These are phyloP conservation scores for Schizopygopsis pylzovi DNA, from an alignment of 2,797 vertebrate genomes.

Conservation along the genomic window DNA sequence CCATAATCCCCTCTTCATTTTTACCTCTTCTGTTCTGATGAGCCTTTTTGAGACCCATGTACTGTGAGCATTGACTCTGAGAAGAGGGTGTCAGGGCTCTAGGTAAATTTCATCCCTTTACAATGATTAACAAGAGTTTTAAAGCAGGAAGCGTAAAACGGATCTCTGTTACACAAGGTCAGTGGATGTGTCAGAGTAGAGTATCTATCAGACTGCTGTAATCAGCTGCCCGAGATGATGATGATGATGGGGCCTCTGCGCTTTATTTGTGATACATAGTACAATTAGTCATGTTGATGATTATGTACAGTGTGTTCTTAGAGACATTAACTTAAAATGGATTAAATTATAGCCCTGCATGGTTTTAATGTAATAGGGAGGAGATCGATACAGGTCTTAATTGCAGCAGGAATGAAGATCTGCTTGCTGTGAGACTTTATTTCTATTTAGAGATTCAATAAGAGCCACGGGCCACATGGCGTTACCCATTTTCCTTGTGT, in stretches of 20 bases:
- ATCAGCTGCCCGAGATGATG: neutral
- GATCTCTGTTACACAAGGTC: neutral
- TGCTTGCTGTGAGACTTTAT: slow-evolving; percentile 34
- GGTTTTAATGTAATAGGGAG: slow-evolving; percentile 43
- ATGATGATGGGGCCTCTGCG: slow-evolving; percentile 27
- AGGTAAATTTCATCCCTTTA: neutral
- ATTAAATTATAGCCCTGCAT: slow-evolving; percentile 45
- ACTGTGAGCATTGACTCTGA: neutral
- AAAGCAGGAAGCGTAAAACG: neutral
- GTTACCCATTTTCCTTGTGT: slow-evolving; percentile 13
- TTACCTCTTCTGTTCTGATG: slow-evolving; percentile 22
- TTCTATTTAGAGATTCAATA: slow-evolving; percentile 42
- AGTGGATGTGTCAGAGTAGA: neutral
- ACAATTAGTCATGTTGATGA: slow-evolving; percentile 48
- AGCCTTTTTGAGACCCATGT: slow-evolving; percentile 34
- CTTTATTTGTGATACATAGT: slow-evolving; percentile 24
- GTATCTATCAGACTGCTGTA: slow-evolving; percentile 11
- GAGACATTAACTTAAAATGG: slow-evolving; percentile 47
- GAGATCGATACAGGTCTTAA: slow-evolving; percentile 51
- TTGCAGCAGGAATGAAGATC: slow-evolving; percentile 26
- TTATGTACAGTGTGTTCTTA: slow-evolving; percentile 48
- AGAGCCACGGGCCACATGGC: slow-evolving; percentile 8
- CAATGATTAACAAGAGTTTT: slow-evolving; percentile 5
- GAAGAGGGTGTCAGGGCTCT: neutral
- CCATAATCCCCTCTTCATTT: slow-evolving; percentile 18